Evolutionary conservation across 2,888 invertebrate species (phyloP).

Genomic region (Congeria kusceri): DNA sequence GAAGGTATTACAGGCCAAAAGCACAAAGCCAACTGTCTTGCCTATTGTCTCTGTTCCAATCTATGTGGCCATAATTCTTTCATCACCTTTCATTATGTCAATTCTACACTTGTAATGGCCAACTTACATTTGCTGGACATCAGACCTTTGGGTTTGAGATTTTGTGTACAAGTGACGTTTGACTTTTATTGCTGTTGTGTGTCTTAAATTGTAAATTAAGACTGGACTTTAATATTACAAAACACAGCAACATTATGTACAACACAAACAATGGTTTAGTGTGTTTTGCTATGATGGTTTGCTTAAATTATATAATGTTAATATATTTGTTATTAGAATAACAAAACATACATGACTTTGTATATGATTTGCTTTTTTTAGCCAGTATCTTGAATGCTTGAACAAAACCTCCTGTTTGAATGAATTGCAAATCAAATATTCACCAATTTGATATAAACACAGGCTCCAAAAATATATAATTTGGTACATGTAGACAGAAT

Average conservation of each 20-base stretch:
- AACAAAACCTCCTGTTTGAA: too few species aligned
- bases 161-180: background rate
- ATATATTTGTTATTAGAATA: background rate
- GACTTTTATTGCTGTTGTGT: constrained; percentile 1
- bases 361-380: too few species aligned
- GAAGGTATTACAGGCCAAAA: background rate
- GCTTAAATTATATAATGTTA: background rate
- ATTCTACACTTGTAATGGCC: constrained; percentile 5
- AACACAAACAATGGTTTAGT: too few species aligned
- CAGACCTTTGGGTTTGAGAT: background rate
- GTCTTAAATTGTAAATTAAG: background rate
- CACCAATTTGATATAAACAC: too few species aligned
- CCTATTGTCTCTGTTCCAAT: constrained; percentile 14
- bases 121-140: constrained; percentile 18
- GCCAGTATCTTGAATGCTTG: too few species aligned
- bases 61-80: constrained; percentile 44
- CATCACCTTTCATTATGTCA: constrained; percentile 56
- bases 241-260: background rate
- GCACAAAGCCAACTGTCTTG: constrained; percentile 45
- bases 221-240: background rate
- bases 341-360: too few species aligned
- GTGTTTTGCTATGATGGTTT: background rate
- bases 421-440: too few species aligned
- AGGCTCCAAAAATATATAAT: too few species aligned
- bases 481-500: too few species aligned